phyloP scores from a whole-genome alignment of 2,113 vertebrate genomes.

The Campylomormyrus tamandua region DNA sequence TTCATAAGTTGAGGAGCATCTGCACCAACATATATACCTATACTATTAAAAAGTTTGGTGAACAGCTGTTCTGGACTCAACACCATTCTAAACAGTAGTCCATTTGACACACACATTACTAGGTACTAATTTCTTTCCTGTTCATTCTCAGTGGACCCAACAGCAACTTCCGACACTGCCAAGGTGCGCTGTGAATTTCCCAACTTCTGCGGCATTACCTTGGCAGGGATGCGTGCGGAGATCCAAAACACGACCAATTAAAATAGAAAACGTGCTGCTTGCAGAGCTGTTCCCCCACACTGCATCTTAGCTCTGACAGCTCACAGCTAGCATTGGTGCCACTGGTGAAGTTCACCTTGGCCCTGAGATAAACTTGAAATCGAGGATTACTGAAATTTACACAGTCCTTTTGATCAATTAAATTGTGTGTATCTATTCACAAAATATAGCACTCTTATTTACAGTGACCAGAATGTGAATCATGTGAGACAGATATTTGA shows the following conservation, averaged over 20 bases:
- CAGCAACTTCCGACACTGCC: neutral
- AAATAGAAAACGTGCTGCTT: neutral
- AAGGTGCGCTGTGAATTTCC: neutral
- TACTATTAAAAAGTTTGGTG: neutral
- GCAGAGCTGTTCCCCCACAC: neutral
- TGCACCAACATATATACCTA: neutral
- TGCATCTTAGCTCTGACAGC: neutral
- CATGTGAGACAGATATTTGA: neutral
- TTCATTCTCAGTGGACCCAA: neutral
- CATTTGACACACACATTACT: neutral
- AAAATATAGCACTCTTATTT: neutral
- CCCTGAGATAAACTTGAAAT: neutral
- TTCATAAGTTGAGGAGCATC: too few relatives aligned
- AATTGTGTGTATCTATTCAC: neutral
- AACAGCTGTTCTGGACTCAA: neutral
- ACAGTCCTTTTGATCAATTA: neutral
- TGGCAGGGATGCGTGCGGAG: neutral
- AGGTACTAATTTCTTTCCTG: neutral
- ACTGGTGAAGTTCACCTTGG: neutral
- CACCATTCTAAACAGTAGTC: neutral
- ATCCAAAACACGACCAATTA: neutral
- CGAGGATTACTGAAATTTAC: neutral
- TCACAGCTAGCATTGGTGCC: neutral
- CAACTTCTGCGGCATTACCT: neutral
- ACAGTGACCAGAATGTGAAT: neutral